A percentile compares a stretch with the other conserved stretches of the same genome.
Evolutionary conservation across 2,113 vertebrate species (phyloP).

Genomic region (Neodontobutis hainanensis): DNA sequence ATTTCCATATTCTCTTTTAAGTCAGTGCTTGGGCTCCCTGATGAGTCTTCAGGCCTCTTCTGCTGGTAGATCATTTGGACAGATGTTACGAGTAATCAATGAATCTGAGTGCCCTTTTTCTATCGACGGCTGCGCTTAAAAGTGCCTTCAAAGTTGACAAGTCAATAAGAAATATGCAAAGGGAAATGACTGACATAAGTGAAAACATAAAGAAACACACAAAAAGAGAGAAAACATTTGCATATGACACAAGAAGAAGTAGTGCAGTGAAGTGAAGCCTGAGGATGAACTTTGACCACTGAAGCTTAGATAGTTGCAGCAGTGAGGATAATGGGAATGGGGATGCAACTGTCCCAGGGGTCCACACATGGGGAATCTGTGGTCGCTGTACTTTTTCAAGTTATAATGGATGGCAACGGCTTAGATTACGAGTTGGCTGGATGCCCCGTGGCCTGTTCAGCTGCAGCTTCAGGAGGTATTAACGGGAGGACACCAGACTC

Average conservation of each 20-base stretch:
- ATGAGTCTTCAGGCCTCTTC: slow-evolving; percentile 50
- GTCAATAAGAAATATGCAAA: slow-evolving; percentile 42
- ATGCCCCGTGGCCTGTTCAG: slow-evolving; percentile 81
- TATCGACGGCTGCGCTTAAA: slow-evolving; percentile 64
- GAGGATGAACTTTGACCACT: slow-evolving; percentile 48
- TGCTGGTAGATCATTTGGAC: slow-evolving; percentile 50
- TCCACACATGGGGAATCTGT: slow-evolving; percentile 24
- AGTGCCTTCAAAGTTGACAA: slow-evolving; percentile 50
- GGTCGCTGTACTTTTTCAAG: slow-evolving; percentile 81
- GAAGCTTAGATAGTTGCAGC: slow-evolving; percentile 22
- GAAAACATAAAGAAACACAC: not conserved
- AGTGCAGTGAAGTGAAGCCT: slow-evolving; percentile 30
- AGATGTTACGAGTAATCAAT: slow-evolving; percentile 62
- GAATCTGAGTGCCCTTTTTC: slow-evolving; percentile 34
- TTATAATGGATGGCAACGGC: slow-evolving; percentile 83
- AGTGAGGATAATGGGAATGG: slow-evolving; percentile 15
- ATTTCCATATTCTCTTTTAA: slow-evolving; percentile 35
- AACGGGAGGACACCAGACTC: slow-evolving; percentile 74
- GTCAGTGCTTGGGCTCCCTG: slow-evolving; percentile 17
- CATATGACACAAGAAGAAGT: slow-evolving; percentile 2
- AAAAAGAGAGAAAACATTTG: not conserved
- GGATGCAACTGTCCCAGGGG: slow-evolving; percentile 28
- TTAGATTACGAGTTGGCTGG: slow-evolving; percentile 88
- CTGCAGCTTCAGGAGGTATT: slow-evolving; percentile 80
- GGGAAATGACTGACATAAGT: slow-evolving; percentile 23